Evolutionary conservation across 2,797 vertebrate genomes (phyloP).

Genomic region (Takifugu ocellatus): DNA sequence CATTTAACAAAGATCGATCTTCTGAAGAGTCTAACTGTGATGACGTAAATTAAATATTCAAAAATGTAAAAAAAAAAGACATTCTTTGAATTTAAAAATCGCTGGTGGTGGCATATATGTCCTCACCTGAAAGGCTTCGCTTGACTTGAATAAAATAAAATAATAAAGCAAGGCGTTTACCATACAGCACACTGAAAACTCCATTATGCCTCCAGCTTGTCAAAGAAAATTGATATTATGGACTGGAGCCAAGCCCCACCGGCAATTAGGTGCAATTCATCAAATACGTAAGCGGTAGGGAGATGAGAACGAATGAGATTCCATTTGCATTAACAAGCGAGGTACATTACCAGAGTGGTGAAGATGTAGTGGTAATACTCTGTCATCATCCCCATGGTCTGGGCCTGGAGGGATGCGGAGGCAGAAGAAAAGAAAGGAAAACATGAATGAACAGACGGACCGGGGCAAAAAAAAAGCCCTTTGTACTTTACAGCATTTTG

Average conservation of each 20-base stretch:
- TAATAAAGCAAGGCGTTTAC: conserved; percentile 60
- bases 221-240: conserved; percentile 72
- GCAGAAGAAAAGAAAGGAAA: conserved; percentile 34
- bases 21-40: too few relatives aligned
- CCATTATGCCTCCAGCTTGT: conserved; percentile 68
- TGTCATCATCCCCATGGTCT: conserved; percentile 99
- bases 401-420: conserved; percentile 79
- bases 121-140: conserved; percentile 51
- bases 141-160: conserved; percentile 59
- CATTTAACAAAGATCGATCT: too few relatives aligned
- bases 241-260: conserved; percentile 65
- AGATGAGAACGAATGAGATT: conserved; percentile 64
- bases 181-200: conserved; percentile 50
- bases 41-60: too few relatives aligned
- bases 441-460: conserved; percentile 27
- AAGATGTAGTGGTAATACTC: conserved; percentile 99
- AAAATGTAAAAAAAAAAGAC: too few relatives aligned
- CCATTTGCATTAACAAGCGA: conserved; percentile 66
- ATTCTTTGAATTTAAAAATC: not conserved
- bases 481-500: too few relatives aligned
- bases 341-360: conserved; percentile 96
- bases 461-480: too few relatives aligned
- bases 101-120: conserved; percentile 11
- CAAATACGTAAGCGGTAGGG: conserved; percentile 52
- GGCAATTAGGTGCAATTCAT: conserved; percentile 75